Evolutionary conservation across 23 tunicate species (phyloP).

Genomic region (Ascidia mentula): DNA sequence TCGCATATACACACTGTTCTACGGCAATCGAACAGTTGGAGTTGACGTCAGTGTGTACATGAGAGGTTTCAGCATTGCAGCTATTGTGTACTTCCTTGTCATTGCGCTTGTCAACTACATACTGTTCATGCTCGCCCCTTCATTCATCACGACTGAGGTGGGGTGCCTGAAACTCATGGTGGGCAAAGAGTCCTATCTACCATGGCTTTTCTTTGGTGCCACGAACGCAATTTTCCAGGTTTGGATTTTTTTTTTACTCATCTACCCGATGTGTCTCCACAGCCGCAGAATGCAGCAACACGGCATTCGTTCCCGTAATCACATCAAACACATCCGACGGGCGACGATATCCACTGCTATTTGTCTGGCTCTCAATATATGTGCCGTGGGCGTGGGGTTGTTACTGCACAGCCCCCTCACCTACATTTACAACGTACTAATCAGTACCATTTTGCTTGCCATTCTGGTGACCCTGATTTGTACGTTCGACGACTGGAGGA

Average conservation of each 20-base stretch:
- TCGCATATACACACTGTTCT: background rate
- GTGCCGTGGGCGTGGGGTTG: background rate
- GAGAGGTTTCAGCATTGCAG: background rate
- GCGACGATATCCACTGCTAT: background rate
- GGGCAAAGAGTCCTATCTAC: background rate
- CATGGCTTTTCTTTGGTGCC: background rate
- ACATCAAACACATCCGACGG: background rate
- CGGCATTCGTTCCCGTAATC: background rate
- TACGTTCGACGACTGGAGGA: background rate
- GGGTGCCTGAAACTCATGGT: background rate
- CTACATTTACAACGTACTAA: background rate
- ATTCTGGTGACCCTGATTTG: background rate
- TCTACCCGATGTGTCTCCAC: background rate
- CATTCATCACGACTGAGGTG: background rate
- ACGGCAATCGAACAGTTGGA: background rate
- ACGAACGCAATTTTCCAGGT: background rate
- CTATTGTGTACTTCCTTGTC: background rate
- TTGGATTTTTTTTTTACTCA: background rate
- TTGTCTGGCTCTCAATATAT: background rate
- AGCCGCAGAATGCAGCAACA: background rate
- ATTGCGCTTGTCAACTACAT: background rate
- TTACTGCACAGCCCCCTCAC: background rate
- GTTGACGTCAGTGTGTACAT: background rate
- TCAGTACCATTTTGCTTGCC: background rate
- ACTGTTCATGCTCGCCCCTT: background rate